A percentile compares a stretch with the other conserved stretches of the same genome.
These are phyloP conservation scores for Urophycis tenuis DNA, from an alignment of 2,797 vertebrate species.

Conservation along the genomic window DNA sequence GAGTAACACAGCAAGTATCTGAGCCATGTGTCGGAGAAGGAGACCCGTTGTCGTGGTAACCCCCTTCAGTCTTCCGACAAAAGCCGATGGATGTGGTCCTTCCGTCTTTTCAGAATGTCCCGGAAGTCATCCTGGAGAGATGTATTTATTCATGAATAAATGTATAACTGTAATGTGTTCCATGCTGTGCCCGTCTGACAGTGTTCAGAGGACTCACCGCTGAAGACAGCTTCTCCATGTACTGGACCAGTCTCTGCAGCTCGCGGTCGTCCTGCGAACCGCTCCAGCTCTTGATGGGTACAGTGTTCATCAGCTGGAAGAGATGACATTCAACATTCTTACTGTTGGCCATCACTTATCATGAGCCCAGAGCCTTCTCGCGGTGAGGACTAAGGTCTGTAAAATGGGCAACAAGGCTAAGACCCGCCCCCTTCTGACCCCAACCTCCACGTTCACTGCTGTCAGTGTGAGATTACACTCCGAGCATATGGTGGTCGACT, in stretches of 20 bases:
- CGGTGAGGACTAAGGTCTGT: no score
- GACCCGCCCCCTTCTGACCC: no score
- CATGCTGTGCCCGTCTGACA: neutral
- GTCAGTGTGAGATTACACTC: no score
- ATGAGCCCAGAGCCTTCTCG: no score
- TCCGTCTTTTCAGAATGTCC: slow-evolving; percentile 65
- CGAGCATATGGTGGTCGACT: no score
- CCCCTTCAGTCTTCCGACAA: slow-evolving; percentile 62
- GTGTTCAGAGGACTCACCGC: slow-evolving; percentile 53
- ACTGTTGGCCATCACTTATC: neutral
- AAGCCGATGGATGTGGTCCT: slow-evolving; percentile 63
- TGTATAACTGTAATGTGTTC: neutral
- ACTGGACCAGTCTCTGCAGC: slow-evolving; percentile 67
- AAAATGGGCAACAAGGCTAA: no score
- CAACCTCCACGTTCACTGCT: no score
- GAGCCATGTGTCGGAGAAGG: no score
- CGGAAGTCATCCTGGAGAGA: slow-evolving; percentile 73
- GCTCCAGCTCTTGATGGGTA: slow-evolving; percentile 70
- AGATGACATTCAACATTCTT: neutral
- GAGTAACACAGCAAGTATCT: no score
- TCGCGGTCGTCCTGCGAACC: slow-evolving; percentile 67
- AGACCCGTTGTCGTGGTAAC: no score
- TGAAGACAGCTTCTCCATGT: slow-evolving; percentile 67
- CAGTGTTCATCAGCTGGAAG: slow-evolving; percentile 73
- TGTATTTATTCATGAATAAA: neutral